A percentile compares a stretch with the other conserved stretches of the same genome.
Conservation (phyloP, 2,113 vertebrate genomes). For the Monarcha castaneiventris region DNA sequence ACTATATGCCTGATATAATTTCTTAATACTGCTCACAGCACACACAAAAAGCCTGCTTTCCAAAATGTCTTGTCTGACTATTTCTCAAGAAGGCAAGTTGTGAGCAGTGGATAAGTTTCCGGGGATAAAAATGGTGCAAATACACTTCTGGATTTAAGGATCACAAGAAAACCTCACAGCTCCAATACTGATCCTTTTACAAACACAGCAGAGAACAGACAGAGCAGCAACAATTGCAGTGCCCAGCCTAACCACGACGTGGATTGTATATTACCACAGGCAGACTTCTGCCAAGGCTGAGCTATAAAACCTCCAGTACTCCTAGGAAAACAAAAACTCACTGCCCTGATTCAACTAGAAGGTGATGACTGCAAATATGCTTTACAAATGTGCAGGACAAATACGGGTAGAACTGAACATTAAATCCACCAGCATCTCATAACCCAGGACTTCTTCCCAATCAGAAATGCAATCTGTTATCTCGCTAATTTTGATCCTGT, state of each 20-base stretch:
- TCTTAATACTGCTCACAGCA: not conserved
- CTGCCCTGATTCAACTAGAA: not conserved
- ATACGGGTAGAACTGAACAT: not conserved
- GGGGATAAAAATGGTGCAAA: not conserved
- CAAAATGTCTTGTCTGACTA: not conserved
- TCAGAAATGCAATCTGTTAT: slow-evolving; percentile 13
- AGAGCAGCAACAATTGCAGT: not conserved
- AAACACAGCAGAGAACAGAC: not conserved
- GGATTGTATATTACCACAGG: not conserved
- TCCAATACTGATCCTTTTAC: not conserved
- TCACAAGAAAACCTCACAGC: not conserved
- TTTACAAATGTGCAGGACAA: not conserved
- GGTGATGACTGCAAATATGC: not conserved
- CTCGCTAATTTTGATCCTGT: slow-evolving; percentile 11
- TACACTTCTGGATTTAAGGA: not conserved
- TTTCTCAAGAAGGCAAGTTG: not conserved
- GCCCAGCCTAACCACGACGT: not conserved
- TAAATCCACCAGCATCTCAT: slow-evolving; percentile 1
- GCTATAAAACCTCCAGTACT: not conserved
- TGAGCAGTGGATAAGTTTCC: not conserved
- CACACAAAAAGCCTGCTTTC: not conserved
- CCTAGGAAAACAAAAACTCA: not conserved
- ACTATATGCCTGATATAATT: not conserved
- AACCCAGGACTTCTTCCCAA: not conserved
- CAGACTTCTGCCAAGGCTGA: not conserved